Evolutionary conservation across 64 coral and sea anemone genomes (phyloP).

Genomic region (Montipora capricornis): DNA sequence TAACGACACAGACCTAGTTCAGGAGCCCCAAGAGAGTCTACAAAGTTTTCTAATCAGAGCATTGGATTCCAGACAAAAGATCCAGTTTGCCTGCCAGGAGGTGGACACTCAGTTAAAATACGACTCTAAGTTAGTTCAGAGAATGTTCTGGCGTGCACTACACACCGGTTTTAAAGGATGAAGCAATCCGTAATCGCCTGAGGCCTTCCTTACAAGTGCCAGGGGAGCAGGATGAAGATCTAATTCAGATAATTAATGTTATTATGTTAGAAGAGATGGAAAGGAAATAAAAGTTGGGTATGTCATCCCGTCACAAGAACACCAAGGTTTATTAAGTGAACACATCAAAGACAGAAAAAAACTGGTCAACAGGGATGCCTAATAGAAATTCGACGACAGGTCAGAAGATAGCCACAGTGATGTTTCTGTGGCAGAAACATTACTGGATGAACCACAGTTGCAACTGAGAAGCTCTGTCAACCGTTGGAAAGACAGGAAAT

Average conservation of each 20-base stretch:
- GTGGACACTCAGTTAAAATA: too few relatives aligned
- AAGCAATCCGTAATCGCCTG: too few relatives aligned
- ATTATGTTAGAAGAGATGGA: slow-evolving; percentile 10
- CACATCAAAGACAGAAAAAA: background rate
- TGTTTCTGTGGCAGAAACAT: slow-evolving; percentile 8
- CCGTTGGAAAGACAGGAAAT: too few relatives aligned
- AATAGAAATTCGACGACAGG: background rate
- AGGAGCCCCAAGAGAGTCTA: too few relatives aligned
- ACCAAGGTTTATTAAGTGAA: background rate
- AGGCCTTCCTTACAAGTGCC: background rate
- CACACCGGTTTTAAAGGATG: too few relatives aligned
- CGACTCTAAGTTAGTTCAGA: too few relatives aligned
- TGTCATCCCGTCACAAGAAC: background rate
- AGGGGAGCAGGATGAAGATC: slow-evolving; percentile 25
- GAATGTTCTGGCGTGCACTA: too few relatives aligned
- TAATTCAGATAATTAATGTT: slow-evolving; percentile 26
- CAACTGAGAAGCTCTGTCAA: too few relatives aligned
- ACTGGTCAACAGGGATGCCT: background rate
- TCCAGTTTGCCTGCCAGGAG: too few relatives aligned
- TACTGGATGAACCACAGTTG: slow-evolving; percentile 37
- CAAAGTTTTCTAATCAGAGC: too few relatives aligned
- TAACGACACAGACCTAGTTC: too few relatives aligned
- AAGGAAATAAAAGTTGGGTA: background rate
- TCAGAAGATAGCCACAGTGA: background rate
- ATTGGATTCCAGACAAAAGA: too few relatives aligned